These are phyloP conservation scores for Chrysodeixis includens DNA, from an alignment of 2,888 invertebrate species.

Conservation along the genomic window DNA sequence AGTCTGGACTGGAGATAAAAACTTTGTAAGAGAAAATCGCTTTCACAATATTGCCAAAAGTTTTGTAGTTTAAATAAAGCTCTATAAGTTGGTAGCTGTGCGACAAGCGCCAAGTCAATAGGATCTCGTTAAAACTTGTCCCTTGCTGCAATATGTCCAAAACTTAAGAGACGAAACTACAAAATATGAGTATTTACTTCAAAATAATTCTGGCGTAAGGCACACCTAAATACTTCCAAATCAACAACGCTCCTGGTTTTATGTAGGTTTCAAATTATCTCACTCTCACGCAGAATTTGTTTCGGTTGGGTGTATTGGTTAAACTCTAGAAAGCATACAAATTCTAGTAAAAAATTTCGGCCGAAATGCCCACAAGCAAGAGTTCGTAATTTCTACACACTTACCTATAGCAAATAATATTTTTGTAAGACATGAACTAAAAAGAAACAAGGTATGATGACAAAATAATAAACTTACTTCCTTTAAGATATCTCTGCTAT, in stretches of 20 bases:
- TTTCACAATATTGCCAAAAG: conserved; percentile 66
- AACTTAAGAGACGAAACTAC: conserved; percentile 55
- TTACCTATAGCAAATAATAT: too few species aligned
- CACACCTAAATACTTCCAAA: not conserved
- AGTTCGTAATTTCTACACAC: too few species aligned
- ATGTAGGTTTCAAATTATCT: not conserved
- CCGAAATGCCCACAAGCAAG: too few species aligned
- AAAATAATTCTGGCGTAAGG: conserved; percentile 20
- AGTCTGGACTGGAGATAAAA: conserved; percentile 56
- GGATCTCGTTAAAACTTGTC: conserved; percentile 79
- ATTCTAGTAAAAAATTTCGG: too few species aligned
- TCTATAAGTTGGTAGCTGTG: conserved; percentile 71
- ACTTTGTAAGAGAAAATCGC: conserved; percentile 58
- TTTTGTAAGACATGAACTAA: too few species aligned
- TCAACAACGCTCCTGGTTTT: not conserved
- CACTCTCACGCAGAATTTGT: too few species aligned
- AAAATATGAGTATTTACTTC: conserved; percentile 32
- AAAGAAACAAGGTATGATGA: too few species aligned
- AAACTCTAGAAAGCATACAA: too few species aligned
- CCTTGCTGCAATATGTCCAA: conserved; percentile 65
- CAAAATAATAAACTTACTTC: too few species aligned
- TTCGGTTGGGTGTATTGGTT: too few species aligned
- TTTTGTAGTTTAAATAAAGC: conserved; percentile 75
- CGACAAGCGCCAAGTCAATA: conserved; percentile 78
- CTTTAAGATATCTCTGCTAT: too few species aligned